phyloP scores from a whole-genome alignment of 2,113 vertebrate species.

The Zootoca vivipara region DNA sequence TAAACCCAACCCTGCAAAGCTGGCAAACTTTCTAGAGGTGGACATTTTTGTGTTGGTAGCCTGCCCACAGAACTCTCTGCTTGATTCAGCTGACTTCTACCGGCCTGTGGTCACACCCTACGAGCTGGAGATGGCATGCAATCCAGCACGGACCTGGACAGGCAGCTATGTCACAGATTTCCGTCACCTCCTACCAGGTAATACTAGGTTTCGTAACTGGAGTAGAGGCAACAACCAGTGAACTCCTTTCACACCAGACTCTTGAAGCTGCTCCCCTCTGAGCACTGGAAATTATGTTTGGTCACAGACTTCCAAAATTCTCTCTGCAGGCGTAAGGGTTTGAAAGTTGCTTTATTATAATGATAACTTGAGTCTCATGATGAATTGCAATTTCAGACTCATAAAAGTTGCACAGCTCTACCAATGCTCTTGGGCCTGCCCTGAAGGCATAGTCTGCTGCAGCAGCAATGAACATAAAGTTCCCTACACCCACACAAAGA shows the following conservation, averaged over 20 bases:
- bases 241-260: neutral
- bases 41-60: constrained; percentile 93
- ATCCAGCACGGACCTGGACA: constrained; percentile 87
- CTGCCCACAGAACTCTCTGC: constrained; percentile 89
- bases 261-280: neutral
- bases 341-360: neutral
- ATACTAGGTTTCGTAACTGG: neutral
- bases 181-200: constrained; percentile 89
- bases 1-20: constrained; percentile 89
- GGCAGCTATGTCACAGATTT: constrained; percentile 90
- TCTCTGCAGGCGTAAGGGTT: neutral
- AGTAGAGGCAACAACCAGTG: neutral
- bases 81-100: constrained; percentile 87
- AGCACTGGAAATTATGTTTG: neutral
- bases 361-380: neutral
- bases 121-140: constrained; percentile 96
- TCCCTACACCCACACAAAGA: neutral
- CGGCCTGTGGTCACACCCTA: constrained; percentile 89
- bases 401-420: neutral
- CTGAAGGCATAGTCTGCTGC: neutral
- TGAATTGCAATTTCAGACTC: neutral
- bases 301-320: neutral
- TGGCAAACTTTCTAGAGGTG: constrained; percentile 95
- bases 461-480: neutral
- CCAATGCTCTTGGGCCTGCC: neutral